Base-by-base conservation (phyloP, 2,888 invertebrate genomes). In the Macroteleia sp. region DNA sequence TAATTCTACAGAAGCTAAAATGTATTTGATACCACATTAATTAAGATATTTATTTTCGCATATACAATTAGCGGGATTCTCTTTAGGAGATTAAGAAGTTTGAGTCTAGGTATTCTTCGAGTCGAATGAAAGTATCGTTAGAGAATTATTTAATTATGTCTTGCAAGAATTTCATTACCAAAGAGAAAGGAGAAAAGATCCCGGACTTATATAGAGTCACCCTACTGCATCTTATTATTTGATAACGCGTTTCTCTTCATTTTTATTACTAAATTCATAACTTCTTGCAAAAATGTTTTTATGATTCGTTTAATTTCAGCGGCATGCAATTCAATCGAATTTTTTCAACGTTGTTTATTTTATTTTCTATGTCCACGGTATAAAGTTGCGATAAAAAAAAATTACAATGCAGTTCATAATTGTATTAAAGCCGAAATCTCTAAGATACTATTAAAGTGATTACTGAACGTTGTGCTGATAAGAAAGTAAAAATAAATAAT, bases 161-260 rank as follows among this genome's bases (percentile, higher is more conserved):
- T 39, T 9, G 19, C 41, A 70, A 52, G 52, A 70, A 61, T 70
- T 70, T 61, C 61, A 61, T 70, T 70, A 57, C 9, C 4, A 30
- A 44, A 30, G 17, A 34, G 20, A 16, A 17, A 17, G 44, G 44
- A 34, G 14, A 61, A 36, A 34, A n/a, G 28, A 36, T 2, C 36
- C 2, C 1, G 14, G 17, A 34, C 42, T 25, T 20, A 12, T 48
- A 46, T 25, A n/a, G 41, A 61, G 12, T 61, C 46, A 34, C 36
- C 46, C 46, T 8, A 17, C 16, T 36, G 34, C 32, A 36, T 46
- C 48, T 25, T 48, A 36, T 46, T 44, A 59, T 34, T 61, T 46
- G 12, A 48, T 46, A 61, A 48, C 36, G 22, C 20, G 16, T 59
- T 34, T 46, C 34, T 39, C 17, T 39, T 16, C 28, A 39, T 19